These are phyloP conservation scores for Metellina segmentata DNA, from an alignment of 2,888 invertebrate genomes.

Conservation along the genomic window DNA sequence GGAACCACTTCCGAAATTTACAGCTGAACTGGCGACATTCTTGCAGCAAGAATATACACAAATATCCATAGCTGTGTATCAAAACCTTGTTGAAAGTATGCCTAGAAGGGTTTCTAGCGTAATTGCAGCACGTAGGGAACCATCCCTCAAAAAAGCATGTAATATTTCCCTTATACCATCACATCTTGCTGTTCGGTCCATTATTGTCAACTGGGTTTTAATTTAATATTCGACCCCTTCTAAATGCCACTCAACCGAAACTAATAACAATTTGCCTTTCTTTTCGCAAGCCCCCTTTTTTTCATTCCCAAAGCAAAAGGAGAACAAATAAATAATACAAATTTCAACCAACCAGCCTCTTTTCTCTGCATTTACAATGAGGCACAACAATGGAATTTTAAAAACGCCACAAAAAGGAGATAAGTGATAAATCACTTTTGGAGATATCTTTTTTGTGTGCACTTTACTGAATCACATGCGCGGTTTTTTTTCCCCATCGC, in stretches of 20 bases:
- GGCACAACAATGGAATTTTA: constrained; percentile 38
- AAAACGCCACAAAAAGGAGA: constrained; percentile 32
- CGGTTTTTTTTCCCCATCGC: constrained; percentile 3
- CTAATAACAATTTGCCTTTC: constrained; percentile 14
- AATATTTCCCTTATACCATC: too few species aligned
- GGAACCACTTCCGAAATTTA: too few species aligned
- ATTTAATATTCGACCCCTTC: neutral
- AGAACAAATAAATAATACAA: constrained; percentile 33
- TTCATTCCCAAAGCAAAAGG: neutral
- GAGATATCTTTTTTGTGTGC: constrained; percentile 57
- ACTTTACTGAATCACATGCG: constrained; percentile 17
- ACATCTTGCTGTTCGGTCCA: too few species aligned
- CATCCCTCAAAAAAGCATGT: too few species aligned
- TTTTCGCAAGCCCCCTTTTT: neutral
- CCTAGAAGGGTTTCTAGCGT: too few species aligned
- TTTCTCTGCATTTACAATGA: constrained; percentile 5
- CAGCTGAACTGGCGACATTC: too few species aligned
- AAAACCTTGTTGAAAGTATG: too few species aligned
- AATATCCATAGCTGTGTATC: too few species aligned
- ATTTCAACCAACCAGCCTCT: constrained; percentile 15
- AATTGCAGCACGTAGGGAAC: too few species aligned
- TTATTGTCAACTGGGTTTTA: neutral
- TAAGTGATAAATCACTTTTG: constrained; percentile 41
- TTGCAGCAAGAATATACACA: too few species aligned
- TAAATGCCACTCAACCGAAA: neutral